Evolutionary conservation across 2,888 invertebrate genomes (phyloP), one percentile per base, ranked within the genome.

Genomic region (Cremastinae sp.): DNA sequence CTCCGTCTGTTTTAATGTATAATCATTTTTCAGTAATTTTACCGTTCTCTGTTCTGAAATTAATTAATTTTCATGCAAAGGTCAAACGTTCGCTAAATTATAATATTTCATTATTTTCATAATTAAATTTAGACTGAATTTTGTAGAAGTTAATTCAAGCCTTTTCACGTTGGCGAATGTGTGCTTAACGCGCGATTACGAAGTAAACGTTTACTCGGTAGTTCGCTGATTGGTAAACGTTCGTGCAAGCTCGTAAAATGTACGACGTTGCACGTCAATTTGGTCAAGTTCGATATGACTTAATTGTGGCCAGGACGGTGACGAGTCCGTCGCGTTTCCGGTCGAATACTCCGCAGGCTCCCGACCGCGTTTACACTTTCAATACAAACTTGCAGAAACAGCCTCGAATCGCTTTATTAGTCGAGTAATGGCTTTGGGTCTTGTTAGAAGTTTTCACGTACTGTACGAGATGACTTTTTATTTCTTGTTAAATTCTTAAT

Each of bases 291-390:
- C 76, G 73, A 72, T 49, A 22, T 20, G 51, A 61, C 45, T 62
- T 76, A 76, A 76, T 76, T 76, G 76, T 53, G 73, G 69, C 18
- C n/a, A 20, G 59, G 61, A 61, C 61, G 76, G 73, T 64, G 73
- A 72, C 62, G 69, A 73, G 58, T 73, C 43, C 68, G 59, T 69
- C 73, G 45, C 68, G 69, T 76, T 76, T 76, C 76, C 73, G 73
- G 72, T 69, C 53, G 43, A 49, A 18, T 64, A 65, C 69, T 61
- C 76, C 64, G 72, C 58, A 58, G 53, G 61, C 68, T 49, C 20
- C 43, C 47, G 16, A 41, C 61, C 58, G 1, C 14, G 59, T 22
- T 28, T n/a, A 43, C 43, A 12, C 45, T 47, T 1, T 22, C n/a
- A n/a, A 43, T 12, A 69, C 9, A 9, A 2, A 35, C 45, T 68